Evolutionary conservation across 2,888 invertebrate species (phyloP).

Genomic region (Selenia dentaria): DNA sequence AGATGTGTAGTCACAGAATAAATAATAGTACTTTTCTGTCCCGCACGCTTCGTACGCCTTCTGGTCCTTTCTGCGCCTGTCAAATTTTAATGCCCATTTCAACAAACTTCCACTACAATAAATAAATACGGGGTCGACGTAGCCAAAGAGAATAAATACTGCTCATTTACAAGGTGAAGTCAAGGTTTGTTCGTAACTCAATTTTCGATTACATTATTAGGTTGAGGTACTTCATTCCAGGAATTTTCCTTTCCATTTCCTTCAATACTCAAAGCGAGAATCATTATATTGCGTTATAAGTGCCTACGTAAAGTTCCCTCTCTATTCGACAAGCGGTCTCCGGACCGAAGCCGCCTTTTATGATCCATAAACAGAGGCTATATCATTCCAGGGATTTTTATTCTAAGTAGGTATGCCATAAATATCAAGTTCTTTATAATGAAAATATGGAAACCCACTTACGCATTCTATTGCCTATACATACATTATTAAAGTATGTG

Average conservation of each 20-base stretch:
- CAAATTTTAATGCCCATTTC: no score
- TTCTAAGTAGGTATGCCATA: conserved; percentile 47
- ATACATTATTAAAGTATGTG: conserved; percentile 9
- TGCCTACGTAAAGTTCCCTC: conserved; percentile 46
- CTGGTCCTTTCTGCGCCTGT: no score
- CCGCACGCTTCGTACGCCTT: no score
- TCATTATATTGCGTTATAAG: conserved; percentile 44
- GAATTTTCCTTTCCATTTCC: conserved; percentile 30
- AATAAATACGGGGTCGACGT: no score
- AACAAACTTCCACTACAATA: no score
- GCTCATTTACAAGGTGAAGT: no score
- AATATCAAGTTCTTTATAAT: conserved; percentile 51
- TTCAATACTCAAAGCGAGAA: conserved; percentile 44
- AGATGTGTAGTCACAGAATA: no score
- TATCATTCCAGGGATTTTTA: conserved; percentile 52
- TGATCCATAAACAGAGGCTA: conserved; percentile 54
- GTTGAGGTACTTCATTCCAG: conserved; percentile 16
- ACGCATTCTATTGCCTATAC: conserved; percentile 28
- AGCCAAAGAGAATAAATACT: no score
- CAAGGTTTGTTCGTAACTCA: conserved; percentile 6
- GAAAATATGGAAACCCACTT: conserved; percentile 44
- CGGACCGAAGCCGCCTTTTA: conserved; percentile 46
- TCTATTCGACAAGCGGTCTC: conserved; percentile 41
- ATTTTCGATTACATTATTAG: conserved; percentile 8
- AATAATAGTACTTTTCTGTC: no score